Conservation (phyloP, 1,140 invertebrate genomes). For the Archivesica marissinica region DNA sequence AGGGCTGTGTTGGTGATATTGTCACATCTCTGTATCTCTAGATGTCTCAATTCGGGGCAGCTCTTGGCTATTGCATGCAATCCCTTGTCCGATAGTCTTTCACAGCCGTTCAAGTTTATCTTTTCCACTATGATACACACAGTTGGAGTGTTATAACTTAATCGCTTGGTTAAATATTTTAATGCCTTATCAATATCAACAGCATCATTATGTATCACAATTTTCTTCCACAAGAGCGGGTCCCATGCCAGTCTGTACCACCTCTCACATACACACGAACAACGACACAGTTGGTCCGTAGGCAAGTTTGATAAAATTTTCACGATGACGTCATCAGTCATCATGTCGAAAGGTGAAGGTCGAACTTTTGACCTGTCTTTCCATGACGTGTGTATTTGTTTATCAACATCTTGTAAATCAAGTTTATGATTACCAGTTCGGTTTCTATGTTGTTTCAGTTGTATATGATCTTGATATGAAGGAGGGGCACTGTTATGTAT, state of each 20-base stretch:
- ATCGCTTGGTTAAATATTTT: slow-evolving; percentile 85
- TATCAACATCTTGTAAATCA: slow-evolving; percentile 69
- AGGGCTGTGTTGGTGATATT: slow-evolving; percentile 89
- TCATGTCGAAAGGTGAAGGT: slow-evolving; percentile 76
- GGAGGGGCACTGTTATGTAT: slow-evolving; percentile 40
- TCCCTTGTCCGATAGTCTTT: slow-evolving; percentile 90
- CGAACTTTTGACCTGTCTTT: slow-evolving; percentile 68
- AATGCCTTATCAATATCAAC: slow-evolving; percentile 89
- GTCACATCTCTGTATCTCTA: slow-evolving; percentile 89
- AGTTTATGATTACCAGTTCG: slow-evolving; percentile 59
- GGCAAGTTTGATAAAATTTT: slow-evolving; percentile 90
- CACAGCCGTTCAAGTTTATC: slow-evolving; percentile 89
- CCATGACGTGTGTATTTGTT: slow-evolving; percentile 51
- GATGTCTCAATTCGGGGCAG: slow-evolving; percentile 89
- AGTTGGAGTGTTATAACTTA: slow-evolving; percentile 84
- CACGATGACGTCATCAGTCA: slow-evolving; percentile 86
- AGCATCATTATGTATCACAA: slow-evolving; percentile 87
- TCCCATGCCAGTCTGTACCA: slow-evolving; percentile 94
- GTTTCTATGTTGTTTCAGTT: slow-evolving; percentile 54
- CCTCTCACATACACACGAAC: slow-evolving; percentile 91
- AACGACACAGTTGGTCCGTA: slow-evolving; percentile 90
- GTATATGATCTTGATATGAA: slow-evolving; percentile 59
- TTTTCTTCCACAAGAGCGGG: slow-evolving; percentile 89
- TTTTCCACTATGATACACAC: slow-evolving; percentile 86
- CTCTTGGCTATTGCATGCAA: slow-evolving; percentile 88